A percentile compares a stretch with the other conserved stretches of the same genome.
Conservation (phyloP, 2,888 invertebrate species). For the Thera obeliscata region DNA sequence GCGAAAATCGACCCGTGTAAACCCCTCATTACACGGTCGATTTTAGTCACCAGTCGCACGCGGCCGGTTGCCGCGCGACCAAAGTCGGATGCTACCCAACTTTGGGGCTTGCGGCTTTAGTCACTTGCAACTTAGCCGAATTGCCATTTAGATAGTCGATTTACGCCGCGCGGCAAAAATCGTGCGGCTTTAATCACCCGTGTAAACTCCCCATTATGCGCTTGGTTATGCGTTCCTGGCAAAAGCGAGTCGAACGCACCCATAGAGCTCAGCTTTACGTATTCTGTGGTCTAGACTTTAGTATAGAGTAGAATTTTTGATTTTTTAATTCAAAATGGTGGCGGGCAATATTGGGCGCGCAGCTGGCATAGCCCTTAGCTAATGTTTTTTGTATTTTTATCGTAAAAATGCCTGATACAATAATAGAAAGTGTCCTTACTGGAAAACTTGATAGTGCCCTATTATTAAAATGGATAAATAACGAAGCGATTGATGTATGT, state of each 20-base stretch:
- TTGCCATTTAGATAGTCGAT: slow-evolving; percentile 27
- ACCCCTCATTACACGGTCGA: slow-evolving; percentile 45
- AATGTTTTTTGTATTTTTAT: slow-evolving; percentile 15
- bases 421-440: slow-evolving; percentile 76
- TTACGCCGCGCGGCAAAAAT: slow-evolving; percentile 30
- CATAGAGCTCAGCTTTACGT: too few species aligned
- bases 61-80: slow-evolving; percentile 51
- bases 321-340: too few species aligned
- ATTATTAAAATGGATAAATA: slow-evolving; percentile 76
- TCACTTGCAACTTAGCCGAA: slow-evolving; percentile 31
- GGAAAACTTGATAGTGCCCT: slow-evolving; percentile 68
- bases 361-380: not conserved
- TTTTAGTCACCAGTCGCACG: slow-evolving; percentile 62
- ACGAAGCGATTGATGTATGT: slow-evolving; percentile 71
- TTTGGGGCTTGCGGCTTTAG: slow-evolving; percentile 55
- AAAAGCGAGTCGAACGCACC: too few species aligned
- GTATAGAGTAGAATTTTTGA: too few species aligned
- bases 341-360: too few species aligned
- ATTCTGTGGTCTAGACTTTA: too few species aligned
- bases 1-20: slow-evolving; percentile 55
- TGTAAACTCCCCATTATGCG: slow-evolving; percentile 37
- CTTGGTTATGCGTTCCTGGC: too few species aligned
- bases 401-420: slow-evolving; percentile 71
- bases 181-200: slow-evolving; percentile 50
- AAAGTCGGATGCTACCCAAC: slow-evolving; percentile 56